Percentiles rank a stretch among this genome's conserved stretches.
Evolutionary conservation across 2,113 vertebrate species (phyloP).

Genomic region (Eulemur rufifrons): DNA sequence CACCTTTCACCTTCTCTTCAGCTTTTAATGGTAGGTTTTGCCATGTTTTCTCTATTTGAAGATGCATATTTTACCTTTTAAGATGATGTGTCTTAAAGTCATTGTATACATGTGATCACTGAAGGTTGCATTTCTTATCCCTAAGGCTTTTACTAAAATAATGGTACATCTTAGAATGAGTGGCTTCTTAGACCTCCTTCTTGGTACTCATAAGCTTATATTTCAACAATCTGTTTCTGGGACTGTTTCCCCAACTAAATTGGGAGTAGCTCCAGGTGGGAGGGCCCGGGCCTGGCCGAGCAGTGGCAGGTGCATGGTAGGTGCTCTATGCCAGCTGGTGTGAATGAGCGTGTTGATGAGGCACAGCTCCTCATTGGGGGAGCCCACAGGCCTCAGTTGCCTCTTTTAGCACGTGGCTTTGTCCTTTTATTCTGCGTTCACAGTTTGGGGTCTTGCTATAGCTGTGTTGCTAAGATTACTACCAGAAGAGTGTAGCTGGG

Average conservation of each 20-base stretch:
- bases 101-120: background rate
- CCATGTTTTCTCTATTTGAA: background rate
- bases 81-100: background rate
- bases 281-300: background rate
- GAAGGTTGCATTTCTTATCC: background rate
- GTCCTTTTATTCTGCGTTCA: background rate
- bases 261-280: no score
- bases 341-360: background rate
- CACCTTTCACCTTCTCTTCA: background rate
- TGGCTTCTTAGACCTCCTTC: background rate
- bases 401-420: background rate
- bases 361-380: background rate
- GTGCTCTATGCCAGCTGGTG: background rate
- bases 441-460: background rate
- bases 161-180: background rate
- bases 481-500: background rate
- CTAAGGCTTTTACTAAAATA: background rate
- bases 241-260: background rate
- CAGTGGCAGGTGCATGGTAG: accelerated
- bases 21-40: background rate
- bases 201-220: background rate
- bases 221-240: background rate
- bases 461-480: background rate
- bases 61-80: background rate
- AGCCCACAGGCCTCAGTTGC: background rate